Evolutionary conservation across 2,797 vertebrate species (phyloP), one percentile per base, ranked within the genome.

Genomic region (Helarctos malayanus): DNA sequence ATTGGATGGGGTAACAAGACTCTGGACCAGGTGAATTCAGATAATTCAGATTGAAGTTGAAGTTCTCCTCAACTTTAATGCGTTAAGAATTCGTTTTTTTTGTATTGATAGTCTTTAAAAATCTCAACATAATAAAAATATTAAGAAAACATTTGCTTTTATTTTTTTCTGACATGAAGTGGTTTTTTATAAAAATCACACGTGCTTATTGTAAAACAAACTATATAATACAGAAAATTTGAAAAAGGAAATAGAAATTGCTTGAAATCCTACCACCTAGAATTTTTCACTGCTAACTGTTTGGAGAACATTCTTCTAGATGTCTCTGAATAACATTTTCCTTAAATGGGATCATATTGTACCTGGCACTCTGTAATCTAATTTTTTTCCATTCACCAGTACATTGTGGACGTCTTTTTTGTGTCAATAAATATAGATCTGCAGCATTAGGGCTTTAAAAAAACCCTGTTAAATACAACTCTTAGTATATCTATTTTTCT

Each of bases 1-100:
- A 99, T 99, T 10, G 99, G 99, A 89, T 99, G 99, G 99, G 99
- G 99, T 95, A 99, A 99, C 45, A 99, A 99, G 98, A 99, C 98
- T 0, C 98, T 99, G 73, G 99, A 99, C 95, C 99, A 99, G 99
- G 99, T 99, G 18, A 92, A 99, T 98, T 88, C 54, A 63, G 4
- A 59, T 7, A 92, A 99, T 98, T 89, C 54, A 63, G 4, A 61
- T 7, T 7, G 16, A 96, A 95, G 12, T 75, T 94, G 59, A 18
- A 16, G n/a, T 16, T 68, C 35, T 19, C 5, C 7, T 94, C 56
- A 78, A 32, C 3, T 96, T 76, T 65, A 87, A 76, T 54, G 13
- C 45, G 41, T 82, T 92, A 63, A 57, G 52, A 71, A 92, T 76
- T 52, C 71, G 76, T 85, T 54, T 16, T 93, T 93, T 93, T 71